phyloP scores from a whole-genome alignment of 92 coral and sea anemone species.

The Parazoanthus atlanticus region DNA sequence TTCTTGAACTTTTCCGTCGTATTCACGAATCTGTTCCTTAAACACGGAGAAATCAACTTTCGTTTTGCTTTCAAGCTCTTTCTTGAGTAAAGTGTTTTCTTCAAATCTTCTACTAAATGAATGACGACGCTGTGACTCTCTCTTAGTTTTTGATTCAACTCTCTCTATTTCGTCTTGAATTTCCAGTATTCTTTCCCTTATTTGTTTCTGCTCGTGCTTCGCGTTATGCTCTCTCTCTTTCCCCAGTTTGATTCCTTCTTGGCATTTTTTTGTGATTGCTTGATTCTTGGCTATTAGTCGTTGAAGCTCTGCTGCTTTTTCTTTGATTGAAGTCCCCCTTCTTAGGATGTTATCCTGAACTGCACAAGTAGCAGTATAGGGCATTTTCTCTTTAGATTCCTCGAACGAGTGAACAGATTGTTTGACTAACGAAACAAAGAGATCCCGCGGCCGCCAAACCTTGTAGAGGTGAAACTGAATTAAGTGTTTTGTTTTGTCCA shows the following conservation, averaged over 20 bases:
- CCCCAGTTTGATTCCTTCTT: slow-evolving; percentile 26
- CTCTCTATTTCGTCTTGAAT: slow-evolving; percentile 25
- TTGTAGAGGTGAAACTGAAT: slow-evolving; percentile 21
- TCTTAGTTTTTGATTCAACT: slow-evolving; percentile 28
- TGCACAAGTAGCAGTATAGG: slow-evolving; percentile 39
- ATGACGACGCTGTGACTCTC: slow-evolving; percentile 28
- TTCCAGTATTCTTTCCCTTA: slow-evolving; percentile 20
- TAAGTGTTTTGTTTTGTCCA: slow-evolving; percentile 39
- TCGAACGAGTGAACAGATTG: slow-evolving; percentile 37
- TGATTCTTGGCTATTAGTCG: slow-evolving; percentile 2
- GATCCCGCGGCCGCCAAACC: slow-evolving; percentile 36
- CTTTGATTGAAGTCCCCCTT: slow-evolving; percentile 36
- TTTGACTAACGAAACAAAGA: slow-evolving; percentile 12
- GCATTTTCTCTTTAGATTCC: slow-evolving; percentile 18
- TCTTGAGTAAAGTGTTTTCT: slow-evolving; percentile 27
- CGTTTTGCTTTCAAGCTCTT: slow-evolving; percentile 21
- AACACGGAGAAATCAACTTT: neutral
- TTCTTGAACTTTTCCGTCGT: slow-evolving; percentile 5
- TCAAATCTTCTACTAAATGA: slow-evolving; percentile 39
- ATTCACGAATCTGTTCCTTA: neutral
- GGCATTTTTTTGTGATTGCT: slow-evolving; percentile 20
- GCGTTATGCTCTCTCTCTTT: slow-evolving; percentile 20
- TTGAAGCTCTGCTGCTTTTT: slow-evolving; percentile 17
- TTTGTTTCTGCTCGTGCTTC: slow-evolving; percentile 18
- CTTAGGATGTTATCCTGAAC: slow-evolving; percentile 21